These are phyloP conservation scores for Hephaestus fuliginosus DNA, from an alignment of 2,797 vertebrate species.

Conservation along the genomic window DNA sequence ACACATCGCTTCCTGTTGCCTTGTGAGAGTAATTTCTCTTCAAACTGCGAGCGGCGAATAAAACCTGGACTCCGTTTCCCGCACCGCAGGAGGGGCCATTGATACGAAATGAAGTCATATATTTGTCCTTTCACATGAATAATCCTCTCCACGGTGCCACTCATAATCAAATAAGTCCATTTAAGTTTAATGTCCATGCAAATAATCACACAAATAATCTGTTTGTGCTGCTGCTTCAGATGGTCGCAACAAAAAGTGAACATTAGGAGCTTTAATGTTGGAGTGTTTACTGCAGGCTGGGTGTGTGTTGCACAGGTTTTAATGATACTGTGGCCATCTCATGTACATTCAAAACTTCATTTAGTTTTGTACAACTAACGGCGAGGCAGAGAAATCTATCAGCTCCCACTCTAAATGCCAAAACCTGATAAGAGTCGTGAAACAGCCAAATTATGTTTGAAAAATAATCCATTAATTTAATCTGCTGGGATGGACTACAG, in stretches of 20 bases:
- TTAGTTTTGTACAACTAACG: neutral
- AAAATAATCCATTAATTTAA: constrained; percentile 35
- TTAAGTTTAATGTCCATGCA: constrained; percentile 10
- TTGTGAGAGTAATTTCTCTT: constrained; percentile 46
- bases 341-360: neutral
- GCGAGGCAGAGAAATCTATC: neutral
- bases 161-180: constrained; percentile 14
- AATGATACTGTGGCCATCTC: neutral
- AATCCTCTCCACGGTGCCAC: neutral
- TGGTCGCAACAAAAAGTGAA: neutral
- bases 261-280: neutral
- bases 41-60: constrained; percentile 2
- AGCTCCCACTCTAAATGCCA: neutral
- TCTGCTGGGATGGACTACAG: neutral
- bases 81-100: constrained; percentile 7
- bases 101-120: constrained; percentile 9
- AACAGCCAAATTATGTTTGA: constrained; percentile 19
- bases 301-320: neutral
- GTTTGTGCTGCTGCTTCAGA: too few species aligned
- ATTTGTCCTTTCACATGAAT: constrained; percentile 36
- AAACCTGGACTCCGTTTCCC: neutral
- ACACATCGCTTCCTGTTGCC: constrained; percentile 43
- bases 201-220: constrained; percentile 4
- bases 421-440: constrained; percentile 9
- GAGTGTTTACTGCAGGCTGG: neutral